A percentile compares a stretch with the other conserved stretches of the same genome.
These are phyloP conservation scores for Alentia gelatinosa DNA, from an alignment of 2,888 invertebrate genomes.

Conservation along the genomic window DNA sequence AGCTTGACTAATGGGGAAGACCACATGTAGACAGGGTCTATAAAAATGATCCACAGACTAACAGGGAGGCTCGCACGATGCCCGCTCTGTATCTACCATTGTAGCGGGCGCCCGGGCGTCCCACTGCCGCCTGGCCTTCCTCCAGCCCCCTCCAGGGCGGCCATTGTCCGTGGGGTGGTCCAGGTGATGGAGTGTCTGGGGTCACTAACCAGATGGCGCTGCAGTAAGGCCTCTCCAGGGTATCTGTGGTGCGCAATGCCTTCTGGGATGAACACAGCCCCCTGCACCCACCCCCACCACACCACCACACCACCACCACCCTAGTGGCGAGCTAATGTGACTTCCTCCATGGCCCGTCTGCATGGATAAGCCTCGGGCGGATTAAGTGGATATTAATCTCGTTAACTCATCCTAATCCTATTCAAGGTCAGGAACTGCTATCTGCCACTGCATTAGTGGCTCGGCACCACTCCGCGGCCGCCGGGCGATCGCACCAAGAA, in stretches of 20 bases:
- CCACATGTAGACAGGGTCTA: not conserved
- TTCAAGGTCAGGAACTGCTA: not conserved
- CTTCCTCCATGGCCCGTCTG: not conserved
- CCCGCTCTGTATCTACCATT: not conserved
- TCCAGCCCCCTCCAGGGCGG: not conserved
- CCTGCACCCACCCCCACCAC: not conserved
- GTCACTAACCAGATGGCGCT: conserved; percentile 30
- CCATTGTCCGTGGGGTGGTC: conserved; percentile 32
- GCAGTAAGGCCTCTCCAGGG: not conserved
- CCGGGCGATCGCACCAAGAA: not conserved
- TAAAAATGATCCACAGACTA: not conserved
- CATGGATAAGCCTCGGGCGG: not conserved
- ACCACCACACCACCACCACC: not conserved
- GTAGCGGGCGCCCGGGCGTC: not conserved
- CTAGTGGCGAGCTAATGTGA: not conserved
- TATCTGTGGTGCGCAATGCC: too few relatives aligned
- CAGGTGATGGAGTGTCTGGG: conserved; percentile 24
- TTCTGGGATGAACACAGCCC: too few relatives aligned
- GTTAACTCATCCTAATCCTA: not conserved
- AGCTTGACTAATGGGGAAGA: not conserved
- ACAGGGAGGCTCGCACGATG: too few relatives aligned
- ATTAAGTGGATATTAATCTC: not conserved
- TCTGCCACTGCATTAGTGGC: not conserved
- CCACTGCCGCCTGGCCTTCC: not conserved
- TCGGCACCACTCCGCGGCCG: not conserved